A percentile compares a stretch with the other conserved stretches of the same genome.
phyloP scores from a whole-genome alignment of 92 coral and sea anemone species.

The Pocillopora meandrina region DNA sequence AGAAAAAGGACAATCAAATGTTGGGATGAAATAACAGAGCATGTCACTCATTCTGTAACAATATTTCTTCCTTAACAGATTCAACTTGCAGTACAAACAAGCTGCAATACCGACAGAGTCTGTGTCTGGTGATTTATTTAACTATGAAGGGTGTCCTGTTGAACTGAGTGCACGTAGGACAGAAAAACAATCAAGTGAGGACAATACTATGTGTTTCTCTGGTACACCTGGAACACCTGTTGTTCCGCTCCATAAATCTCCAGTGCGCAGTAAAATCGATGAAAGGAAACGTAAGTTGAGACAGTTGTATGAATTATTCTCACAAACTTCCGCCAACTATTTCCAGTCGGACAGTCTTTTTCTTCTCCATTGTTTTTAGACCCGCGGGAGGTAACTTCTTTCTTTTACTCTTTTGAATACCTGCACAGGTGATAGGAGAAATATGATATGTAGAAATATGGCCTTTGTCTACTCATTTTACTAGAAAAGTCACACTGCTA shows the following conservation, averaged over 20 bases:
- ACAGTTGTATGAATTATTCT: too few relatives aligned
- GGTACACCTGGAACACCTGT: neutral
- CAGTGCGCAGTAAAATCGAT: slow-evolving; percentile 3
- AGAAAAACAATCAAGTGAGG: neutral
- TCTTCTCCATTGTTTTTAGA: too few relatives aligned
- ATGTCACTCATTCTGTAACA: neutral
- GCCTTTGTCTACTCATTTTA: too few relatives aligned
- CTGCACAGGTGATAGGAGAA: too few relatives aligned
- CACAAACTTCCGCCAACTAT: too few relatives aligned
- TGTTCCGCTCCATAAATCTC: neutral
- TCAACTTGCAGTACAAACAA: slow-evolving; percentile 40
- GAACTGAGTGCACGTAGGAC: neutral
- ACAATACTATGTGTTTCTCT: neutral
- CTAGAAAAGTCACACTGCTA: too few relatives aligned
- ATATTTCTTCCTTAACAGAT: slow-evolving; percentile 19
- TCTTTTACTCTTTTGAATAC: too few relatives aligned
- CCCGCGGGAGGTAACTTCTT: too few relatives aligned
- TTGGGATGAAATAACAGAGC: neutral
- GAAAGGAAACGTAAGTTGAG: slow-evolving; percentile 7
- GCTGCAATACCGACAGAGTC: slow-evolving; percentile 40
- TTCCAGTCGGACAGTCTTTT: too few relatives aligned
- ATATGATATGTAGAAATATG: too few relatives aligned
- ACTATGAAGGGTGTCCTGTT: neutral
- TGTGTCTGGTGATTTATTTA: slow-evolving; percentile 35
- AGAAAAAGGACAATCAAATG: neutral